Percentiles rank a stretch among this genome's conserved stretches.
phyloP scores from a whole-genome alignment of 2,113 vertebrate genomes.

The Orthonyx spaldingii region DNA sequence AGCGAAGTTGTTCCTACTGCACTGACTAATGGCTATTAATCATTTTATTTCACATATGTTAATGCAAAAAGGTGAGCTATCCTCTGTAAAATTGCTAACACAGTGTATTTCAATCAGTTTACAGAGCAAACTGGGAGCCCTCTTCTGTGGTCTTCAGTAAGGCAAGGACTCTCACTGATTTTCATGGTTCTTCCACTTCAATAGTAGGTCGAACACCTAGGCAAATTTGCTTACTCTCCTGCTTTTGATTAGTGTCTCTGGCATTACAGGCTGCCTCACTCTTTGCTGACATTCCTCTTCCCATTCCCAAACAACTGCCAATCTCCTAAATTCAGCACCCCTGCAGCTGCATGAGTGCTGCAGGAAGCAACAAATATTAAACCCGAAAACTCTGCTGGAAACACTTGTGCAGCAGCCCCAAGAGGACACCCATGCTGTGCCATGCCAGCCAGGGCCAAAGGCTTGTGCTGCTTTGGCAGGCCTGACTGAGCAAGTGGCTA shows the following conservation, averaged over 20 bases:
- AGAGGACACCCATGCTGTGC: neutral
- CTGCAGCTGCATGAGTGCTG: neutral
- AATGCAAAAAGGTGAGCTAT: neutral
- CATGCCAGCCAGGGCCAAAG: neutral
- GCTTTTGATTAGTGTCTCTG: neutral
- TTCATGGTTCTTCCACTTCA: neutral
- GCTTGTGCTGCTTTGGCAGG: neutral
- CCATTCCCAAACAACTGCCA: neutral
- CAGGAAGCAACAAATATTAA: neutral
- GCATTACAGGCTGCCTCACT: neutral
- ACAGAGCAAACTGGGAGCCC: neutral
- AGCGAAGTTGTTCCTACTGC: neutral
- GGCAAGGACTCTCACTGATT: neutral
- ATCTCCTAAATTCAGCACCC: neutral
- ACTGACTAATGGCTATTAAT: neutral
- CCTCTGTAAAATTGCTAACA: neutral
- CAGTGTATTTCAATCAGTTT: neutral
- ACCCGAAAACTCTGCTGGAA: neutral
- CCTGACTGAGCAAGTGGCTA: neutral
- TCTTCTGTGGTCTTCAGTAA: neutral
- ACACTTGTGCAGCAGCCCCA: neutral
- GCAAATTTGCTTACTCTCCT: neutral
- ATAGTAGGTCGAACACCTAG: neutral
- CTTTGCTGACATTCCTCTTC: neutral
- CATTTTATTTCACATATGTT: neutral